A percentile compares a stretch with the other conserved stretches of the same genome.
These are phyloP conservation scores for Dyspetes luteomarginatus DNA, from an alignment of 2,888 invertebrate species.

Conservation along the genomic window DNA sequence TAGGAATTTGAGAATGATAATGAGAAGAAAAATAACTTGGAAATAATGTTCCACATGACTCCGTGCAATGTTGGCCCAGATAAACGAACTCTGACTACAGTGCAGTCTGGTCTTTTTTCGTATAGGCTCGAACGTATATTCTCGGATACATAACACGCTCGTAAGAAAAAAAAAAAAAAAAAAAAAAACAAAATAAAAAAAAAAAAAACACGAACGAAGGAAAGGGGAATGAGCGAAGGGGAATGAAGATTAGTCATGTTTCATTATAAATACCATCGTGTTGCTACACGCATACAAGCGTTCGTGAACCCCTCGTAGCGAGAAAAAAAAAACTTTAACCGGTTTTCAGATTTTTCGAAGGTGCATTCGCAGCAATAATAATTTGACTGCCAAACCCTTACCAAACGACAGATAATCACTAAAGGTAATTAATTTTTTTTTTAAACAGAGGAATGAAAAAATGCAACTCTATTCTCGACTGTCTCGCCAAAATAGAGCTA, in stretches of 20 bases:
- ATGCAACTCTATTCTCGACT: background rate
- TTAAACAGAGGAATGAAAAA: background rate
- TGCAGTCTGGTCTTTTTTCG: slow-evolving; percentile 13
- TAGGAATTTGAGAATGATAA: slow-evolving; percentile 62
- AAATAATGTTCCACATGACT: slow-evolving; percentile 70
- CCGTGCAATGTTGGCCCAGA: slow-evolving; percentile 73
- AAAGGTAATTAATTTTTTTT: too few relatives aligned
- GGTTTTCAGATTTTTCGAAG: slow-evolving; percentile 51
- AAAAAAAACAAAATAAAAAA: slow-evolving; percentile 41
- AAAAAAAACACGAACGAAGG: slow-evolving; percentile 17
- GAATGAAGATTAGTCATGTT: slow-evolving; percentile 73
- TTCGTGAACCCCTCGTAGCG: slow-evolving; percentile 29
- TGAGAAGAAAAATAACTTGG: slow-evolving; percentile 60
- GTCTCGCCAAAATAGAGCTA: background rate
- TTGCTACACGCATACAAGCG: slow-evolving; percentile 43
- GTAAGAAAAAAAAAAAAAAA: slow-evolving; percentile 16
- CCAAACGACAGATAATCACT: slow-evolving; percentile 8
- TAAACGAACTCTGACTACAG: slow-evolving; percentile 65
- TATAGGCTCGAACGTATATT: slow-evolving; percentile 2
- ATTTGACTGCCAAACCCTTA: slow-evolving; percentile 40
- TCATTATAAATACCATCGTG: slow-evolving; percentile 71
- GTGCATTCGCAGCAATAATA: slow-evolving; percentile 45
- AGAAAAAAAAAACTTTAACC: slow-evolving; percentile 50
- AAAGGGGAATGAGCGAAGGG: slow-evolving; percentile 42
- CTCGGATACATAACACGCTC: slow-evolving; percentile 19